Conservation (phyloP, 2,113 vertebrate species). For the Brachyistius frenatus region DNA sequence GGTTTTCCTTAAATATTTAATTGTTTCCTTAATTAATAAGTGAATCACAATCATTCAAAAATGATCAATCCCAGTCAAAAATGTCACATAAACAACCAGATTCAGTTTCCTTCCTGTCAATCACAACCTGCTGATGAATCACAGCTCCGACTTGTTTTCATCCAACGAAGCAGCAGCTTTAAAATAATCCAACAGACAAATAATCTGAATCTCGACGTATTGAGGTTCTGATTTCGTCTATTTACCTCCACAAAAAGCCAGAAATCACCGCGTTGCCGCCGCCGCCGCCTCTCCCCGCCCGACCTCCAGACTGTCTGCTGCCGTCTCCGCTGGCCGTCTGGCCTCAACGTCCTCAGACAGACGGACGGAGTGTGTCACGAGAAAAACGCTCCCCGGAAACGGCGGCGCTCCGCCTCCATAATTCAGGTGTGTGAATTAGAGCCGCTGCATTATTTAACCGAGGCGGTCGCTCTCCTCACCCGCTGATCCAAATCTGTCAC, state of each 20-base stretch:
- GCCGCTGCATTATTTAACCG: constrained; percentile 65
- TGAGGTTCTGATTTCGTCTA: not conserved
- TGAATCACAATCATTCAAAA: no score
- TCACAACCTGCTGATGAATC: no score
- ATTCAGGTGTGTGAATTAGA: constrained; percentile 63
- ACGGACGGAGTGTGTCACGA: constrained; percentile 16
- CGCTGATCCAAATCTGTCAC: constrained; percentile 73
- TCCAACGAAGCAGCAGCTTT: no score
- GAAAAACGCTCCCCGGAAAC: constrained; percentile 39
- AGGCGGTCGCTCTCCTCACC: constrained; percentile 13
- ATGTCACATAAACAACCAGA: no score
- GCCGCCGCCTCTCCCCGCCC: constrained; percentile 20
- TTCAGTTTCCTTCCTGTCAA: no score
- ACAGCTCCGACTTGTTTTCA: no score
- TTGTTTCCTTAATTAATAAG: no score
- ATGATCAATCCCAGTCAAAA: no score
- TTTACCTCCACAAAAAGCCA: constrained; percentile 17
- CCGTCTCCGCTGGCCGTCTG: constrained; percentile 42
- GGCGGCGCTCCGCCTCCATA: constrained; percentile 14
- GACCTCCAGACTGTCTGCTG: constrained; percentile 61
- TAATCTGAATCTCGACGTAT: no score
- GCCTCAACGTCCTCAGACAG: constrained; percentile 20
- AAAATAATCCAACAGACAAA: no score
- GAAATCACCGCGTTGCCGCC: not conserved
- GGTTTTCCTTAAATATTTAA: no score